phyloP scores from a whole-genome alignment of 2,888 invertebrate species.

The Drosophila longiperda region DNA sequence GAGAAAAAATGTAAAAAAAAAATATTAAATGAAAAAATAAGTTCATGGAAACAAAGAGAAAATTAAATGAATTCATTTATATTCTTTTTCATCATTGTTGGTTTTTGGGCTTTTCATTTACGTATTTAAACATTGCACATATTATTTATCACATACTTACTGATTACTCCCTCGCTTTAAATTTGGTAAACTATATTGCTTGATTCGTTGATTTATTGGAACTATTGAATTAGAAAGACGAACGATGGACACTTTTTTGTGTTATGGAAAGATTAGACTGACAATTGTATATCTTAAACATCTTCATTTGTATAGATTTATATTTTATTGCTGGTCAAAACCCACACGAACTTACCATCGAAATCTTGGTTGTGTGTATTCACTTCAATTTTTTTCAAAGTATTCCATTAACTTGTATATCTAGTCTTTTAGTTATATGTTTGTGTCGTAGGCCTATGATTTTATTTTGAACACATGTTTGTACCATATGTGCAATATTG shows the following conservation, averaged over 20 bases:
- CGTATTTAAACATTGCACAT: not conserved
- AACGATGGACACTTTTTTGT: not conserved
- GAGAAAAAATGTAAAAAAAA: constrained; percentile 1
- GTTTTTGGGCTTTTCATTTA: constrained; percentile 46
- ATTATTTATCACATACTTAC: not conserved
- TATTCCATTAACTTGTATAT: not conserved
- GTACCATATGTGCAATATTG: not conserved
- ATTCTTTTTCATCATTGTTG: constrained; percentile 49
- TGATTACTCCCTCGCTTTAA: not conserved
- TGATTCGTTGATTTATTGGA: not conserved
- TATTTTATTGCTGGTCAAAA: not conserved
- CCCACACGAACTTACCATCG: not conserved
- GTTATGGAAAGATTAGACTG: not conserved
- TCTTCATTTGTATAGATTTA: not conserved
- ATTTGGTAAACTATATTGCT: not conserved
- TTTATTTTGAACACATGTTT: not conserved
- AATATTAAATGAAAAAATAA: not conserved
- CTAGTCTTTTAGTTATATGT: not conserved
- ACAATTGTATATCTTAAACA: not conserved
- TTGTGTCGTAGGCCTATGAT: not conserved
- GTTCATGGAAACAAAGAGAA: constrained; percentile 28
- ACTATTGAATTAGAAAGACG: not conserved
- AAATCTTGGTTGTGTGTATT: not conserved
- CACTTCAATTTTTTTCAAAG: not conserved
- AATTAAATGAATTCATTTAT: constrained; percentile 68